Evolutionary conservation across 2,797 vertebrate species (phyloP), one percentile per base, ranked within the genome.

Genomic region (Hyperoplus lanceolatus): DNA sequence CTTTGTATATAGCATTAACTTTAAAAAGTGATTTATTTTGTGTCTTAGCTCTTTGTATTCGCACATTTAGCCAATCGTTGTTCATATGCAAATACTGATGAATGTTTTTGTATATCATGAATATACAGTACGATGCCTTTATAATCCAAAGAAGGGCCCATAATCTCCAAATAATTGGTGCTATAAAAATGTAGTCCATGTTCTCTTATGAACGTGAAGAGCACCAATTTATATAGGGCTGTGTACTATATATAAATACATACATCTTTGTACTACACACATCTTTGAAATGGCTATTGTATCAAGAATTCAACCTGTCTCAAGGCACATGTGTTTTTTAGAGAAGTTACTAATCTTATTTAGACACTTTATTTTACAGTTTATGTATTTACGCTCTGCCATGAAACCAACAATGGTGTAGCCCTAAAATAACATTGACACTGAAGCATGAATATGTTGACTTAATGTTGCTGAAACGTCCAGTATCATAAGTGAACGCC

Each of bases 61-160:
- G 84, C 88, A 90, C 90, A 90, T 88, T 90, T 90, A 93, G 90
- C 86, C 88, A 89, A 87, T 91, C 86, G 75, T 89, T 91, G 88
- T 92, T 93, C 81, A 90, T 90, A 93, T 90, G 85, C 87, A 91
- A 89, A 92, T 89, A 85, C 91, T 85, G 87, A 87, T 90, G 84
- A 93, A 92, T 92, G 87, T 90, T 93, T 92, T 93, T 94, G 92
- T 94, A 95, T 92, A 93, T 94, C 90, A 94, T 93, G 89, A 94
- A 93, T 93, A 91, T 90, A 88, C 85, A 86, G 71, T 89, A 83
- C 46, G 70, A 89, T 91, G 80, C 85, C 85, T 89, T 91, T 84
- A 87, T 87, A 80, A 91, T 91, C 88, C 92, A 93, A 92, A 92
- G 86, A 92, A 82, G 87, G 73, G 74, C 87, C 81, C 81, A 54